Evolutionary conservation across 2,888 invertebrate genomes (phyloP).

Genomic region (Hydraecia micacea): DNA sequence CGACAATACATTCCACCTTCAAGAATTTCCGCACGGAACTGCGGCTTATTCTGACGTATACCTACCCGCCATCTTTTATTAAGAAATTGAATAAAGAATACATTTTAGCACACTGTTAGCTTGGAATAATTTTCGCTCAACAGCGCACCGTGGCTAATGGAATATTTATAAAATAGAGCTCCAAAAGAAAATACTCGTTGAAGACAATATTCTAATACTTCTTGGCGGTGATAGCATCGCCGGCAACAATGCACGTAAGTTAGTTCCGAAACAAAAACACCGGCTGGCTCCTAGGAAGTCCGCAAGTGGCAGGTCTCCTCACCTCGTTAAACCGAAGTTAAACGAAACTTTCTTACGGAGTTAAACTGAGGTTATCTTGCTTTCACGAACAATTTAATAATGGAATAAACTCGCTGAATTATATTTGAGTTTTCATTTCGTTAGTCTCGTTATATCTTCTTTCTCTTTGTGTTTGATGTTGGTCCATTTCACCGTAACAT

Average conservation of each 20-base stretch:
- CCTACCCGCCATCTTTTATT: slow-evolving; percentile 20
- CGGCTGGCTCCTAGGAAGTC: slow-evolving; percentile 62
- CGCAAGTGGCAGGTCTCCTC: slow-evolving; percentile 68
- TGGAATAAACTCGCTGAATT: slow-evolving; percentile 83
- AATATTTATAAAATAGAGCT: slow-evolving; percentile 35
- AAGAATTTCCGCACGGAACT: slow-evolving; percentile 22
- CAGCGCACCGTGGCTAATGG: slow-evolving; percentile 2
- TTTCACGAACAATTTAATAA: slow-evolving; percentile 89
- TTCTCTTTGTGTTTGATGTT: slow-evolving; percentile 66
- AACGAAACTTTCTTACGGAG: slow-evolving; percentile 72
- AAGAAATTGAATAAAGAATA: slow-evolving; percentile 42
- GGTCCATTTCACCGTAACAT: slow-evolving; percentile 65
- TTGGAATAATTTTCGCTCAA: slow-evolving; percentile 31
- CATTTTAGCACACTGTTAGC: slow-evolving; percentile 32
- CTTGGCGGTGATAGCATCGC: slow-evolving; percentile 26
- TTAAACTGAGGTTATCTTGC: slow-evolving; percentile 82
- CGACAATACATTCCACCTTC: slow-evolving; percentile 19
- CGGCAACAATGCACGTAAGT: slow-evolving; percentile 60
- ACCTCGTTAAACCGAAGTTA: slow-evolving; percentile 76
- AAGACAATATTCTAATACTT: slow-evolving; percentile 48
- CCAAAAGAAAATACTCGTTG: slow-evolving; percentile 26
- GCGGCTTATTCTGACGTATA: slow-evolving; percentile 22
- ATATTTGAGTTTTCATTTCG: slow-evolving; percentile 80
- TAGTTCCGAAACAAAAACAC: slow-evolving; percentile 69
- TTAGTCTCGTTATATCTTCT: slow-evolving; percentile 68